Evolutionary conservation across 1,140 invertebrate species (phyloP).

Genomic region (Anthonomus grandis): DNA sequence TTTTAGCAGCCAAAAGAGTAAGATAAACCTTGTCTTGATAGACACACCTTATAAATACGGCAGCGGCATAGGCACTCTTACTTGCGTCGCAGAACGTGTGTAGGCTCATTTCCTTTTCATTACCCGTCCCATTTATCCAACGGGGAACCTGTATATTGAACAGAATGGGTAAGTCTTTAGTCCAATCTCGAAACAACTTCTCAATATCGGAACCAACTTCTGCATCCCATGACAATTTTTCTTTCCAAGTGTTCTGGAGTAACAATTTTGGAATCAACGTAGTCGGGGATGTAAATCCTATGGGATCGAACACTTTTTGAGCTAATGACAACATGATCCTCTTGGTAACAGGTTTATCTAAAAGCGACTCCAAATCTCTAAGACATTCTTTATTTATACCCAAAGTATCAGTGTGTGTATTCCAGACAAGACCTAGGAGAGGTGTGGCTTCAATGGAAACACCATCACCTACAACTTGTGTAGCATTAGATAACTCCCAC

Average conservation of each 20-base stretch:
- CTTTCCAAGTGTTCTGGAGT: conserved; percentile 10
- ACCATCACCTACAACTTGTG: not conserved
- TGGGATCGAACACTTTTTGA: conserved; percentile 8
- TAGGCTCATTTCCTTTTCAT: too few species aligned
- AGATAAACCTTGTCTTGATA: too few species aligned
- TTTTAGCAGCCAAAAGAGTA: too few species aligned
- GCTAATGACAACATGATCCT: conserved; percentile 10
- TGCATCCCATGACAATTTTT: conserved; percentile 13
- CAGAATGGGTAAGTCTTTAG: conserved; percentile 9
- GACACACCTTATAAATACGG: too few species aligned
- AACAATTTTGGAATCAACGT: conserved; percentile 19
- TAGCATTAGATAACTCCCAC: conserved; percentile 33
- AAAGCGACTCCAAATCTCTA: not conserved
- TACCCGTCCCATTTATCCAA: not conserved
- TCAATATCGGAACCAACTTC: conserved; percentile 14
- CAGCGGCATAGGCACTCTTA: not conserved
- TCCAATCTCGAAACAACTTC: conserved; percentile 13
- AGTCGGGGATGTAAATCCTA: conserved; percentile 2
- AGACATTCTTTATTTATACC: not conserved
- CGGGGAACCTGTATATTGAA: conserved; percentile 12
- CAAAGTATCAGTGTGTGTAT: not conserved
- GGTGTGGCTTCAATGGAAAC: not conserved
- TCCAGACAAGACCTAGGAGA: conserved; percentile 4
- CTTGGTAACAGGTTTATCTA: conserved; percentile 3
- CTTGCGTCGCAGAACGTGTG: not conserved